Base-by-base conservation (phyloP, 2,888 invertebrate species). In the Chrysotoxum bicinctum region DNA sequence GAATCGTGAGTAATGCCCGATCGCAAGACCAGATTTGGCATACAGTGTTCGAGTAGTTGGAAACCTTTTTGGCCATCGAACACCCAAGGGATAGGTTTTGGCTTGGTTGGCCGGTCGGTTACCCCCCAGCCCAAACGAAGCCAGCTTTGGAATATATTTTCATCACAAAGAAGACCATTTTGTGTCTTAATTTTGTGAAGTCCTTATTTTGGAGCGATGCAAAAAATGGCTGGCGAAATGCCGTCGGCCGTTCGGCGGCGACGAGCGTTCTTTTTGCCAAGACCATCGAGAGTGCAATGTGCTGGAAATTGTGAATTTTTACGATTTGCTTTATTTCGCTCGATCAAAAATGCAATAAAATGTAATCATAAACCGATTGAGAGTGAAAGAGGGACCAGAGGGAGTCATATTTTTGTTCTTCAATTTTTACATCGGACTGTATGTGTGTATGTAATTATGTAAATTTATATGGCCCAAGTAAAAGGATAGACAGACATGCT, bases 341-440 rank as follows among this genome's bases (percentile, higher is more conserved):
- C 75, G 70, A 84, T 84, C 76, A 77, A 77, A 85, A 81, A 52
- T 77, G 81, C 81, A 85, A 73, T 85, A 81, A 85, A 85, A 80
- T 56, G 64, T 50, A 76, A 77, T 77, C 72, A 68, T 70, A 84
- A 80, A 76, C 16, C 37, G 70, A 79, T 70, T 84, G 68, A 62
- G 52, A 48, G 23, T 23, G 21, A 16, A 2, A 21, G 35, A 6
- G 30, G 35, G 45, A 35, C 10, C 10, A 14, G 26, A 1, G 14
- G n/a, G 10, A 16, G 23, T 6, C 21, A 35, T 35, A 37, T 32
- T 40, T 50, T 70, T 64, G 70, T 70, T 64, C 58, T 10, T 19
- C 48, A 45, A 6, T n/a, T 37, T 45, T 45, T 45, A 19, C 16
- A 19, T 10, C 19, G 4, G 10, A 45, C 19, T 4, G 1, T 21